These are phyloP conservation scores for Campopleginae sp. DNA, from an alignment of 2,888 invertebrate species.

Conservation along the genomic window DNA sequence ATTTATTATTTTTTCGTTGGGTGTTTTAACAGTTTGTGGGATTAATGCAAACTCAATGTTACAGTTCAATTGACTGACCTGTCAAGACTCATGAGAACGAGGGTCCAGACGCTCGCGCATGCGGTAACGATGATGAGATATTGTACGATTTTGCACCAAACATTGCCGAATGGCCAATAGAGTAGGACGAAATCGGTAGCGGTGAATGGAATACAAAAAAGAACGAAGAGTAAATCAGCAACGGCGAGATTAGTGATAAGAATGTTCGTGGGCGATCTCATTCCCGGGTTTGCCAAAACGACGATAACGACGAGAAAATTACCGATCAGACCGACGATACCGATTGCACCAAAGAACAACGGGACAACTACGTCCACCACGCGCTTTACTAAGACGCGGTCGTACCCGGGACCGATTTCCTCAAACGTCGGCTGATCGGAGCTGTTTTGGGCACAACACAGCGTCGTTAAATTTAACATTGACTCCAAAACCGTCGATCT, in stretches of 20 bases:
- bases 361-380: constrained; percentile 91
- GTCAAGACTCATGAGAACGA: constrained; percentile 97
- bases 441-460: constrained; percentile 49
- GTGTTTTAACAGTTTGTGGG: background rate
- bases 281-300: constrained; percentile 94
- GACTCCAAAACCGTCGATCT: constrained; percentile 35
- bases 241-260: constrained; percentile 95
- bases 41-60: background rate
- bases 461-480: constrained; percentile 48
- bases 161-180: constrained; percentile 95
- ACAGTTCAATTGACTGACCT: constrained; percentile 82
- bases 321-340: constrained; percentile 94
- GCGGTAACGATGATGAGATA: constrained; percentile 97
- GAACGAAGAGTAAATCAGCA: constrained; percentile 95
- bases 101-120: constrained; percentile 96
- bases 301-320: constrained; percentile 95
- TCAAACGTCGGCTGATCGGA: constrained; percentile 64
- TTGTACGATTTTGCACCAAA: constrained; percentile 96
- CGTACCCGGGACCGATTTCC: constrained; percentile 72
- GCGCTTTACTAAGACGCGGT: constrained; percentile 84
- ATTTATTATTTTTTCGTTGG: too few relatives aligned
- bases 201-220: constrained; percentile 97
- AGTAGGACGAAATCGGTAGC: constrained; percentile 95
- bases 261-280: constrained; percentile 97
- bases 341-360: constrained; percentile 93